Evolutionary conservation across 2,113 vertebrate genomes (phyloP).

Genomic region (Pseudopodoces humilis): DNA sequence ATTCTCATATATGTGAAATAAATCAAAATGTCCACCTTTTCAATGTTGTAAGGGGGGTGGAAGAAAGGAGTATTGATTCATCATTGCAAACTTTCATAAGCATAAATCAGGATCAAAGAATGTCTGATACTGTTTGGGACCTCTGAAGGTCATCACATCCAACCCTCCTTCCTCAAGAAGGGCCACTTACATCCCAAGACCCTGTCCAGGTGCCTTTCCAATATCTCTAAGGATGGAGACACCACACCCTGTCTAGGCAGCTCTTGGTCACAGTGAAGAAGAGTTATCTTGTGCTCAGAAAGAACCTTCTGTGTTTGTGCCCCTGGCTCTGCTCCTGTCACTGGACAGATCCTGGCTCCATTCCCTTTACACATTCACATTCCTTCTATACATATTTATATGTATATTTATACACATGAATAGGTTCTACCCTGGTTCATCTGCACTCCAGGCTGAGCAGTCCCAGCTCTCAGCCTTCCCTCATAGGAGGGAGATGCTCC

Average conservation of each 20-base stretch:
- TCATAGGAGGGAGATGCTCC: background rate
- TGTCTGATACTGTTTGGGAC: background rate
- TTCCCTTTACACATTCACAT: background rate
- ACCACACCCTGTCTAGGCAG: background rate
- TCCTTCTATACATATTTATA: no score
- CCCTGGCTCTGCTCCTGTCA: background rate
- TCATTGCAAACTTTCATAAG: background rate
- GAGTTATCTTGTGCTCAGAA: background rate
- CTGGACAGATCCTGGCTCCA: background rate
- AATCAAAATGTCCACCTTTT: background rate
- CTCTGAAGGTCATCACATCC: background rate
- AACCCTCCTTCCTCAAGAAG: fast-evolving
- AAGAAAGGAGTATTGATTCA: background rate
- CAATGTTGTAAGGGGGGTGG: background rate
- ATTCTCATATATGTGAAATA: background rate
- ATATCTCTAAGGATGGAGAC: background rate
- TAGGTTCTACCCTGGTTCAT: background rate
- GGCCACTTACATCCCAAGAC: background rate
- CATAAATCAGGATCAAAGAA: background rate
- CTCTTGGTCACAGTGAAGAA: background rate
- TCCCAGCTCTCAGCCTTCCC: background rate
- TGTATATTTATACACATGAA: background rate
- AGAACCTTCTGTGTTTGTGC: background rate
- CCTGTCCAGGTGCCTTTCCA: background rate
- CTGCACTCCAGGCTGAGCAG: background rate